Base-by-base conservation (phyloP, 2,797 vertebrate genomes). In the Pipistrellus kuhlii region DNA sequence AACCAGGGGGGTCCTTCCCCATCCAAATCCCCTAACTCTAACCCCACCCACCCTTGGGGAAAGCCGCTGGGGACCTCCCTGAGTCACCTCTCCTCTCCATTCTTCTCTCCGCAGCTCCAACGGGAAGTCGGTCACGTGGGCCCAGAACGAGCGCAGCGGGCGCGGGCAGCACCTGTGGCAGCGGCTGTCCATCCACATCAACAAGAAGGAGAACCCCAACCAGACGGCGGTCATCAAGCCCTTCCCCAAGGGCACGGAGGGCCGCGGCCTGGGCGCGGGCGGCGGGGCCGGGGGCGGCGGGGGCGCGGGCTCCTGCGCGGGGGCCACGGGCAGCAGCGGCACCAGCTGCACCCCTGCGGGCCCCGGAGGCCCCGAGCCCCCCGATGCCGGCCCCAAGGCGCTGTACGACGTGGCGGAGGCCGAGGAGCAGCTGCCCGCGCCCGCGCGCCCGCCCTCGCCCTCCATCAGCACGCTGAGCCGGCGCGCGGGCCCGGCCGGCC, bases 201-300 rank as follows among this genome's bases (percentile, higher is more conserved):
- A 99, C 98, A 99, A 98, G 95, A 99, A 99, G 46, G 99, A 99
- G 97, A 99, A 98, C 97, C 97, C 97, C 35, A 99, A 99, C 95
- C 99, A 99, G 97, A 99, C 99, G 0, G 99, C 99, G 0, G 99
- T 99, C 95, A 99, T 99, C 98, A 99, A 99, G 97, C 99, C 99
- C 94, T 99, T 99, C 97, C 99, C 99, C 64, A 99, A 99, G 98
- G 98, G 98, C 92, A 97, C 98, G 10, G 98, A 98, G 46, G 98
- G 99, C 96, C 99, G 99, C 62, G 98, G 99, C 88, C 97, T 89
- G 0, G 87, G 97, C 83, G 38, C 89, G 0, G 62, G 95, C 25
- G 80, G 76, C 35, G 38, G 41, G 0, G 66, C 73, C 4, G 51
- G 32, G 51, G 6, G 51, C 55, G 10, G 66, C 55, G 44, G 44